Evolutionary conservation across 2,113 vertebrate genomes (phyloP).

Genomic region (Ariopsis seemanni): DNA sequence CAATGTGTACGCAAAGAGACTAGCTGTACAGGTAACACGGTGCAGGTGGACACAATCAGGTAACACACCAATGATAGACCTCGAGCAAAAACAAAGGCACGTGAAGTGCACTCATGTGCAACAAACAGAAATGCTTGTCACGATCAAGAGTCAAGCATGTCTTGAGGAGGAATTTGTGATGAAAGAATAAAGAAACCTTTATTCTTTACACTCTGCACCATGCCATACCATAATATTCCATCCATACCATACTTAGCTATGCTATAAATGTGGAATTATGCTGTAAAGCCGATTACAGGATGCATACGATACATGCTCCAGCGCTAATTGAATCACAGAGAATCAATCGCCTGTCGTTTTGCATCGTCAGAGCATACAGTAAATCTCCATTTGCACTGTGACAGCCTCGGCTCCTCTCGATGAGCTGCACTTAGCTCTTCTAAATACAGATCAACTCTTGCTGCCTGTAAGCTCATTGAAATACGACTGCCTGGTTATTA

Average conservation of each 20-base stretch:
- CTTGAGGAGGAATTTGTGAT: no score
- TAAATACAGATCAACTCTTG: constrained; percentile 49
- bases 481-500: constrained; percentile 49
- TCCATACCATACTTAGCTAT: not conserved
- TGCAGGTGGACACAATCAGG: not conserved
- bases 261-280: not conserved
- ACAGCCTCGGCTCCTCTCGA: not conserved
- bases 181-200: no score
- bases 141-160: no score
- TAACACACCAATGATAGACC: not conserved
- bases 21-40: not conserved
- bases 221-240: not conserved
- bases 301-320: not conserved
- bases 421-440: not conserved
- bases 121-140: not conserved
- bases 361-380: not conserved
- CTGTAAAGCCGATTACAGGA: not conserved
- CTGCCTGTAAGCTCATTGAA: constrained; percentile 50
- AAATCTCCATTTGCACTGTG: constrained; percentile 17
- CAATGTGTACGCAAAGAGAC: not conserved
- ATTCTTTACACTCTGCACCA: not conserved
- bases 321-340: constrained; percentile 1
- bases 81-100: not conserved
- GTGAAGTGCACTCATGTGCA: not conserved
- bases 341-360: constrained; percentile 25